Evolutionary conservation across 2,113 vertebrate genomes (phyloP), one percentile per base, ranked within the genome.

Genomic region (Chloropsis hardwickii): DNA sequence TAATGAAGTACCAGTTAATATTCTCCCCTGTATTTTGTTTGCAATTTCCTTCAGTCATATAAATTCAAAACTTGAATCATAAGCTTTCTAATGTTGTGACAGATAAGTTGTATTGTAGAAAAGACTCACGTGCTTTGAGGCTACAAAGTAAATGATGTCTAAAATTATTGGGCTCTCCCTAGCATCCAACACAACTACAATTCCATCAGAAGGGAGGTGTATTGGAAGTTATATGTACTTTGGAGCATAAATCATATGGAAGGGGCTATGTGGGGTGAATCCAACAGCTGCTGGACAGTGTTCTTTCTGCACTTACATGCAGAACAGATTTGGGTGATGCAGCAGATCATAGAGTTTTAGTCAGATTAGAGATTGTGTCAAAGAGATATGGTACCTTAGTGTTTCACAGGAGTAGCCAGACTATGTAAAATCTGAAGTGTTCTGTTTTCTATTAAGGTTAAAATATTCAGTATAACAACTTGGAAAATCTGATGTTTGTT

Each of bases 101-200:
- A 61, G n/a, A 12, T 7, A 29, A 70, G 13, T 78, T 0, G 0
- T 3, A 2, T 42, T 65, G 2, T 28, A 51, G n/a, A 45, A 2
- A 47, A 62, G 28, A 37, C 5, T 76, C 15, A 9, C 0, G 1
- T 67, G 33, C 14, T 83, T 76, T 22, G 22, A 88, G 22, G 37
- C 62, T 86, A 72, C 17, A 16, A 20, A 70, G 18, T 53, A 45
- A 14, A 15, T 57, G 10, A 12, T 48, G 40, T 73, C 28, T 35
- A 1, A 69, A 48, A 24, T 83, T 51, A 61, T 37, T 12, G 12
- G 12, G 8, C 44, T 64, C 33, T 60, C 37, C 33, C 50, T 57
- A 57, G 37, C 14, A 35, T 64, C 11, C 33, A 62, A 12, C 61
- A 29, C 8, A 65, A 31, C 73, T 50, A 5, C 33, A 73, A 14